Base-by-base conservation (phyloP, 2,888 invertebrate species). In the Eupithecia subumbrata region DNA sequence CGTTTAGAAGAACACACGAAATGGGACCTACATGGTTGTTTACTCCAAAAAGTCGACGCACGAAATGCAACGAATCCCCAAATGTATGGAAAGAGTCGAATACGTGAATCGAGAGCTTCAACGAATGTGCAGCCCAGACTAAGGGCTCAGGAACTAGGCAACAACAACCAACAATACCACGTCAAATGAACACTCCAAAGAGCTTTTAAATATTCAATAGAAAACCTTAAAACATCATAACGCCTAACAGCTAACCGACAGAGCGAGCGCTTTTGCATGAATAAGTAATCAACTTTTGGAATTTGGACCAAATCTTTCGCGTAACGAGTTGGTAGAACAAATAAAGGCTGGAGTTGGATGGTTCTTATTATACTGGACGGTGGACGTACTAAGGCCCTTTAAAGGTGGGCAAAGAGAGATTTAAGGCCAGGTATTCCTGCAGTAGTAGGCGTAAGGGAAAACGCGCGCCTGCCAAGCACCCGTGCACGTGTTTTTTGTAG, bases 251-350 rank as follows among this genome's bases (percentile, higher is more conserved):
- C 82, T 79, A 83, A 81, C 80, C 80, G 79, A 82, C 80, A 82
- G 83, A 82, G 82, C 78, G 77, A 80, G 80, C 84, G 82, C 82
- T 85, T 84, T 84, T 84, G 88, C 90, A 92, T 94, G 92, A 93
- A 94, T 94, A 93, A 92, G 89, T 91, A 91, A 93, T 89, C 85
- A 88, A 89, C 89, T 91, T 92, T 89, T 86, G 84, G 90, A 92
- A 92, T 92, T 92, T 88, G 83, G 89, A 84, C 87, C 87, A 90
- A 93, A 94, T 94, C 94, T 94, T 92, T 86, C 81, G 76, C 84
- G 88, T 90, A 94, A 93, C 93, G 93, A 92, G 93, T 93, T 92
- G 89, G 77, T 84, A 86, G 89, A 92, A 93, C 92, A 93, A 93
- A 93, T 92, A 92, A 92, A 91, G 87, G 87, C 80, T 79, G 79